Evolutionary conservation across 64 coral and sea anemone genomes (phyloP).

Genomic region (Dendronephthya gigantea): DNA sequence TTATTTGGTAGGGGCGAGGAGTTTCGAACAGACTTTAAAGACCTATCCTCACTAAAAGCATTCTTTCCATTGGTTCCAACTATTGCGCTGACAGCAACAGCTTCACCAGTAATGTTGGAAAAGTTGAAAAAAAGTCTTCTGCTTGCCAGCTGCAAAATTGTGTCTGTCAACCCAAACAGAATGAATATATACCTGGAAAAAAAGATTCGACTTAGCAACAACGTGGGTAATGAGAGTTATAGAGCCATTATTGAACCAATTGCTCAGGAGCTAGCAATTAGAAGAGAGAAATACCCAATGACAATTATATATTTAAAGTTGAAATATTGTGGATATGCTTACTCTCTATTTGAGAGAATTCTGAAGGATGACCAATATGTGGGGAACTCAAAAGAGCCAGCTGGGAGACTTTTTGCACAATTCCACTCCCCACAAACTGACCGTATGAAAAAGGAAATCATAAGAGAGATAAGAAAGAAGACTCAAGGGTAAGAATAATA

Average conservation of each 20-base stretch:
- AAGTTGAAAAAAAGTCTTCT: conserved; percentile 24
- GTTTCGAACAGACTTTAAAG: conserved; percentile 53
- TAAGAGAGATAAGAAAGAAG: conserved; percentile 39
- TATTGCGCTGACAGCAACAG: conserved; percentile 52
- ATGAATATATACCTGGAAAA: conserved; percentile 35
- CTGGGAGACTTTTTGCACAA: conserved; percentile 44
- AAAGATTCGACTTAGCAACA: conserved; percentile 22
- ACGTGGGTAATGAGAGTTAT: conserved; percentile 22
- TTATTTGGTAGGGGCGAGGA: conserved; percentile 48
- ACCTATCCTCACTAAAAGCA: too few species aligned
- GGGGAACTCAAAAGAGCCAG: conserved; percentile 15
- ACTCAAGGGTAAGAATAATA: conserved; percentile 37
- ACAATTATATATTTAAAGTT: conserved; percentile 44
- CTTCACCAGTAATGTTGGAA: conserved; percentile 39
- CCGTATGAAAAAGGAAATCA: conserved; percentile 45
- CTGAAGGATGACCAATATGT: conserved; percentile 53
- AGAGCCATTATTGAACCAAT: conserved; percentile 22
- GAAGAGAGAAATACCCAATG: conserved; percentile 16
- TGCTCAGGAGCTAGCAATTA: too few species aligned
- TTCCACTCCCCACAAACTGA: conserved; percentile 48
- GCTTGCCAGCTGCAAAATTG: conserved; percentile 34
- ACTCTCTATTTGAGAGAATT: conserved; percentile 24
- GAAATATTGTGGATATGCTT: conserved; percentile 38
- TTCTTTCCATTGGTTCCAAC: conserved; percentile 41
- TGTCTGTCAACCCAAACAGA: conserved; percentile 34